Evolutionary conservation across 2,113 vertebrate species (phyloP), one percentile per base, ranked within the genome.

Genomic region (Stercorarius parasiticus): DNA sequence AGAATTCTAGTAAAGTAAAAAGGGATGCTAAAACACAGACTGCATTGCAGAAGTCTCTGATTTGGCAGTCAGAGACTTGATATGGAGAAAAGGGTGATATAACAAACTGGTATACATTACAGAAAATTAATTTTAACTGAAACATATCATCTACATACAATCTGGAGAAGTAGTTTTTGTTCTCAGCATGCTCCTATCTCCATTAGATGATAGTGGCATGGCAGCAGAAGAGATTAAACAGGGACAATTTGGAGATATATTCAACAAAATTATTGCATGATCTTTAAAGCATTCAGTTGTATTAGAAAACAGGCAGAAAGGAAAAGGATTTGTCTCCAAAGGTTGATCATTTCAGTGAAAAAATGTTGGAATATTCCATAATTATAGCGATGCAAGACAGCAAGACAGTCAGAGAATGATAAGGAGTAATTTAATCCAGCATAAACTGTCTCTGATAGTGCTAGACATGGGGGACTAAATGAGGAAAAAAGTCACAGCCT

Each of bases 271-370:
- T 58, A 34, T 10, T 40, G 2, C 9, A n/a, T 16, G 4, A 55
- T 50, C 64, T 89, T 4, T 66, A 53, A n/a, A 52, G 3, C 0
- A 0, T 26, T 72, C 13, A 22, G 8, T 19, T 62, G 13, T 47
- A 55, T 36, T 58, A 72, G 38, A 45, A 90, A 91, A 82, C 27
- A 56, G 15, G 17, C 15, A 74, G 29, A 62, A 91, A 82, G 7
- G 3, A 72, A 88, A 73, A 73, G 6, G 4, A 43, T 90, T 55
- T 82, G 2, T 56, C 40, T 65, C 19, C 32, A 86, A 80, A 49
- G 62, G 16, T 42, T 52, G 29, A 62, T 74, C 25, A 4, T 59
- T 87, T 93, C 45, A 30, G 36, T 49, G 49, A 82, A 83, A 1
- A 76, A 69, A 52, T 59, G 22, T 40, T 69, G 43, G 19, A 82